Base-by-base conservation (phyloP, 2,797 vertebrate genomes). In the Oreortyx pictus region DNA sequence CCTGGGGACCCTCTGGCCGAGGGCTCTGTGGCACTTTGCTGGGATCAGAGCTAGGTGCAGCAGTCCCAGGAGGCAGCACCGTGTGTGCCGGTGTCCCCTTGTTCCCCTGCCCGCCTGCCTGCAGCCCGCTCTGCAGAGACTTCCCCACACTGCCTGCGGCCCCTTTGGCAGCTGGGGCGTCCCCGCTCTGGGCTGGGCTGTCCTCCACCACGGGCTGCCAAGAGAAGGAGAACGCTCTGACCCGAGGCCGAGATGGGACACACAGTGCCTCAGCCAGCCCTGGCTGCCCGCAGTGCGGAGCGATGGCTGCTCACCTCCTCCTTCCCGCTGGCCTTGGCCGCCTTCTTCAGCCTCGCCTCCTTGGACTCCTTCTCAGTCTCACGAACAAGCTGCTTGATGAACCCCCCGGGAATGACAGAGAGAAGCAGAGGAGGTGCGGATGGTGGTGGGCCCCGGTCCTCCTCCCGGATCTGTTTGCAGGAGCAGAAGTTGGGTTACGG, bases 341-440 rank as follows among this genome's bases (percentile, higher is more conserved):
- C 97, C 61, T 98, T 98, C 81, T 97, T 99, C 46, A 78, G 68
- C 27, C 98, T 98, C 0, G 98, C 98, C 2, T 88, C 97, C 76
- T 96, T 97, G 68, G 97, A 97, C 94, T 99, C 99, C 89, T 99
- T 98, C 97, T 99, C 99, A 0, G 98, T 98, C 82, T 99, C 98
- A 83, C 99, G 94, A 87, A 99, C 99, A 3, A 99, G 98, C 95
- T 99, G 99, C 90, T 97, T 99, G 94, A 99, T 99, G 98, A 99
- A 99, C 6, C 99, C 99, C 20, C 99, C 99, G 0, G 99, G 98
- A 80, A 99, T 96, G 41, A 97, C 98, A 0, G 99, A 98, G 74
- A 98, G 97, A 1, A 98, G 97, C 1, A 98, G 97, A 0, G 98
- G 98, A 1, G 98, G 97, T 0, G 97, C 97, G 0, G 98, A 87